A percentile compares a stretch with the other conserved stretches of the same genome.
phyloP scores from a whole-genome alignment of 2,888 invertebrate species.

The Orthosia incerta region DNA sequence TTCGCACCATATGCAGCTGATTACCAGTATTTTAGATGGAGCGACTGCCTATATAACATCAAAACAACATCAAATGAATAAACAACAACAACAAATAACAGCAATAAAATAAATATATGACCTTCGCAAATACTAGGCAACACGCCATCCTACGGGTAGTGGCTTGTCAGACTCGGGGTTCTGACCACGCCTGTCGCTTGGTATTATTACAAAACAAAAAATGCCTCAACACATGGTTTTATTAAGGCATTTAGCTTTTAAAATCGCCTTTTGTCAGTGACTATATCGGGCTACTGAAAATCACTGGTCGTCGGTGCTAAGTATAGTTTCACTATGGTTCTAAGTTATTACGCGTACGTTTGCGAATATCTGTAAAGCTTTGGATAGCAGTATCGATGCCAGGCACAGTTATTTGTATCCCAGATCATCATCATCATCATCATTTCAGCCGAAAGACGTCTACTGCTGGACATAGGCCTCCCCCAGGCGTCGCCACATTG shows the following conservation, averaged over 20 bases:
- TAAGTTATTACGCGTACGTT: background rate
- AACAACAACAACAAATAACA: too few relatives aligned
- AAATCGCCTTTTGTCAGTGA: constrained; percentile 1
- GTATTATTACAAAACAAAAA: background rate
- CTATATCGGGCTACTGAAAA: background rate
- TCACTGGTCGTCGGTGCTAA: background rate
- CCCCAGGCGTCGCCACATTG: too few relatives aligned
- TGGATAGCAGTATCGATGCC: constrained; percentile 2
- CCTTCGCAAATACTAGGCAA: too few relatives aligned
- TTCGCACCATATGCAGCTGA: too few relatives aligned
- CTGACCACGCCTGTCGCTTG: background rate
- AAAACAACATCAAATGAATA: too few relatives aligned
- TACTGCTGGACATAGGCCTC: too few relatives aligned
- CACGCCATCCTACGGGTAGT: too few relatives aligned
- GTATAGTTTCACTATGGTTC: background rate
- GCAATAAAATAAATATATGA: too few relatives aligned
- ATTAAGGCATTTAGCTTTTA: background rate
- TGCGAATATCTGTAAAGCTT: background rate
- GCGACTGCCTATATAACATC: too few relatives aligned
- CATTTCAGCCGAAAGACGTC: too few relatives aligned
- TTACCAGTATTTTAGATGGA: too few relatives aligned
- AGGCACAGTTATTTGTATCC: background rate
- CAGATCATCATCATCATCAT: too few relatives aligned
- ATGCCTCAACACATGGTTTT: background rate
- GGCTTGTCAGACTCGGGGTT: background rate